Evolutionary conservation across 2,888 invertebrate genomes (phyloP), one percentile per base, ranked within the genome.

Genomic region (Drosophila mayaguana): DNA sequence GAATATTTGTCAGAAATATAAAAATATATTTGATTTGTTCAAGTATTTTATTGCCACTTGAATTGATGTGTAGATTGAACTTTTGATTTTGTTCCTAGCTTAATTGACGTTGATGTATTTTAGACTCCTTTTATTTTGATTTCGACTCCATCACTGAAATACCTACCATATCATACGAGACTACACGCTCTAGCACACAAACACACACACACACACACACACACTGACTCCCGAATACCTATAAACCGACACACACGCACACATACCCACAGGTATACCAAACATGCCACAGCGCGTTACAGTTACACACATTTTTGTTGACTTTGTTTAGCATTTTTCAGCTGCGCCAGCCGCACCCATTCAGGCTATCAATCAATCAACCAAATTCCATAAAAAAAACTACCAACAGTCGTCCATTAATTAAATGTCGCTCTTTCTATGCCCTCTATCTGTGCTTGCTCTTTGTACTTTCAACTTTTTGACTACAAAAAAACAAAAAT

Each of bases 11-110:
- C 9, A 12, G 28, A 63, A 32, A 3, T 16, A 20, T 25, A 12
- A 34, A 40, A 71, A 67, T 28, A 32, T 53, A 77, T 78, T 72
- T 72, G 53, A 55, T 72, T 82, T 82, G 12, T 67, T 69, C 54
- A 62, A 61, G 57, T 69, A 63, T 71, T 76, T 83, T 75, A 72
- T 87, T 83, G 72, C 65, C 75, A 80, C 80, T 85, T 87, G 62
- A 81, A 84, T 89, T 82, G 83, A 69, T 85, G 88, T 82, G 85
- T 84, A 85, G 90, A 80, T 88, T 88, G 80, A 62, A 63, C 53
- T 88, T 61, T 72, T 87, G 63, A 66, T 72, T 84, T 75, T 75
- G 68, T 70, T 75, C 70, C 56, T 40, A 20, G 61, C 64, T 76
- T 80, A 79, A 82, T 77, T 67, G 77, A 73, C 63, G 40, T 62